Conservation (phyloP, 2,797 vertebrate species). For the Muscicapa comitata region DNA sequence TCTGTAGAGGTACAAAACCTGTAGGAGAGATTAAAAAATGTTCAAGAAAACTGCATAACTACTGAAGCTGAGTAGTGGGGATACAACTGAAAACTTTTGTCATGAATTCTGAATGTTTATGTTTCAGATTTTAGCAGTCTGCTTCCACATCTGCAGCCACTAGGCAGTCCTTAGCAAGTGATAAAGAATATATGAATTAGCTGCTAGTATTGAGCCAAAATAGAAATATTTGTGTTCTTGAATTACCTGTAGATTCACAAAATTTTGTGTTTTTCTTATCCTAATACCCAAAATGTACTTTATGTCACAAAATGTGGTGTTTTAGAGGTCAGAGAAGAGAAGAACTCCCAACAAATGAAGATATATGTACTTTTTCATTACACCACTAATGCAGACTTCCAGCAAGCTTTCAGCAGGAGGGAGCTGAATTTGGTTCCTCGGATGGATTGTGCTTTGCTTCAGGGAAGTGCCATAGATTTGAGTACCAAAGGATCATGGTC, state of each 20-base stretch:
- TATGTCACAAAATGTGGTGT: neutral
- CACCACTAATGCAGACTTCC: neutral
- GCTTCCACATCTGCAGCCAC: neutral
- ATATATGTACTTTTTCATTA: neutral
- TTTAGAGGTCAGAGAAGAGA: constrained; percentile 2
- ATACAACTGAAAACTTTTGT: neutral
- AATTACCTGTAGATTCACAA: neutral
- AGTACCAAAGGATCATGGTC: neutral
- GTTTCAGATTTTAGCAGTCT: constrained; percentile 26
- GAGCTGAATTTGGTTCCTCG: neutral
- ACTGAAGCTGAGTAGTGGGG: neutral
- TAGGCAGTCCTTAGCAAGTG: constrained; percentile 18
- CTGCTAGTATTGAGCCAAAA: neutral
- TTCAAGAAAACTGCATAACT: neutral
- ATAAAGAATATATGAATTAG: neutral
- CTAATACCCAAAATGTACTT: neutral
- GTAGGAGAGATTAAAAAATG: neutral
- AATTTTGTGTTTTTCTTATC: neutral
- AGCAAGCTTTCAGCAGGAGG: neutral
- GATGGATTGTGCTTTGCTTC: neutral
- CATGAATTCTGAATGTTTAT: neutral
- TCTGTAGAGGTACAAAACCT: neutral
- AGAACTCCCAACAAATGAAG: neutral
- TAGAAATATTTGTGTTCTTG: neutral
- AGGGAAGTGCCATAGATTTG: neutral